phyloP scores from a whole-genome alignment of 2,113 vertebrate genomes.

The Eretmochelys imbricata region DNA sequence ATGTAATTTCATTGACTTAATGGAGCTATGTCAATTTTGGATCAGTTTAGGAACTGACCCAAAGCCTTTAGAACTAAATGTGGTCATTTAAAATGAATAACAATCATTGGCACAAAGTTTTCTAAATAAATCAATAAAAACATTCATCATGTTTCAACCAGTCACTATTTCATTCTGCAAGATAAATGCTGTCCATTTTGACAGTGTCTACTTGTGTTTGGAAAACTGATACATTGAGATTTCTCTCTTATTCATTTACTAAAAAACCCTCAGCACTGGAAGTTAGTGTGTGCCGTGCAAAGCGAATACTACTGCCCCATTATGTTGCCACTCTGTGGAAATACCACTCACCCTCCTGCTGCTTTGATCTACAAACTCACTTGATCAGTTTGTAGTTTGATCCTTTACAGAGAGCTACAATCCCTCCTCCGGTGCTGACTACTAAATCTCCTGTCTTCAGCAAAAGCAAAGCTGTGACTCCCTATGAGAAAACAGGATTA shows the following conservation, averaged over 20 bases:
- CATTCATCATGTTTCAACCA: background rate
- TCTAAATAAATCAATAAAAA: background rate
- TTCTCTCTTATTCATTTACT: background rate
- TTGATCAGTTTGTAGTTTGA: conserved; percentile 85
- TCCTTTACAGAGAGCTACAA: conserved; percentile 83
- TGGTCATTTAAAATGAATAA: background rate
- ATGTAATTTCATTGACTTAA: background rate
- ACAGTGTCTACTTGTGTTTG: background rate
- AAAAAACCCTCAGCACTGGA: background rate
- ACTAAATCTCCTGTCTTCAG: conserved; percentile 85
- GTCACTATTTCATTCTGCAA: background rate
- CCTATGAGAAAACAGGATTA: conserved; percentile 75
- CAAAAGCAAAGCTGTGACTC: conserved; percentile 81
- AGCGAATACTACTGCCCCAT: background rate
- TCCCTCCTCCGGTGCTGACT: conserved; percentile 87
- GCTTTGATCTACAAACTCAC: conserved; percentile 76
- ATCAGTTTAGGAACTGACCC: background rate
- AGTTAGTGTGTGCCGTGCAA: background rate
- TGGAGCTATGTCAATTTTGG: background rate
- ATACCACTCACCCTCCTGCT: background rate
- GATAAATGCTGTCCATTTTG: background rate
- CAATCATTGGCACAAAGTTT: background rate
- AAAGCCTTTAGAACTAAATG: background rate
- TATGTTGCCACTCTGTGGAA: background rate
- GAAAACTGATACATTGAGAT: background rate